These are phyloP conservation scores for Reticulitermes speratus DNA, from an alignment of 1,140 invertebrate species.

Conservation along the genomic window DNA sequence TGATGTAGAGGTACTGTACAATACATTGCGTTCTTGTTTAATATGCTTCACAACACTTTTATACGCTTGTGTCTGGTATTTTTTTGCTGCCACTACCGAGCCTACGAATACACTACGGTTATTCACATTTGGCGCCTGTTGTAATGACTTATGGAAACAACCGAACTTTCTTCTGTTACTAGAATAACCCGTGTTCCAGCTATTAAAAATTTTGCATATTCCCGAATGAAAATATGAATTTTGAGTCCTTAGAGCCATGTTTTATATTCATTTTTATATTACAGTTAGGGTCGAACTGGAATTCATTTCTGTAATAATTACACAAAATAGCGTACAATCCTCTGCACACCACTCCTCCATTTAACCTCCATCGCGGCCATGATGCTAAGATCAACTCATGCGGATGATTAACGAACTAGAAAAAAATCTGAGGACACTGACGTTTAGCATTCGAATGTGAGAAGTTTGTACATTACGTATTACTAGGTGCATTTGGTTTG, in stretches of 20 bases:
- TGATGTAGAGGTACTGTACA: background rate
- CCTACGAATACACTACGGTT: background rate
- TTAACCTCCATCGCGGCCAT: background rate
- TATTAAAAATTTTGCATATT: background rate
- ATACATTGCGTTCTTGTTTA: background rate
- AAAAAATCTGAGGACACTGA: background rate
- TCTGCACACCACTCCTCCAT: background rate
- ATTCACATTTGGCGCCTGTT: background rate
- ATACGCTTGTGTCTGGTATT: background rate
- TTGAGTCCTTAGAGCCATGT: background rate
- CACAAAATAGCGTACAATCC: background rate
- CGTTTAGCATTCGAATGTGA: background rate
- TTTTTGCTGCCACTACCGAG: background rate
- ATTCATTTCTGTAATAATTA: slow-evolving; percentile 1
- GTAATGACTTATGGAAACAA: background rate
- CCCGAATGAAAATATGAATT: background rate
- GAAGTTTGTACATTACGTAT: background rate
- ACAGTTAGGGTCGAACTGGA: background rate
- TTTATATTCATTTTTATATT: background rate
- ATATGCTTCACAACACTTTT: background rate
- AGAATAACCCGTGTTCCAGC: background rate
- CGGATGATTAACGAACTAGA: background rate
- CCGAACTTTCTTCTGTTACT: background rate
- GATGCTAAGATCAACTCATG: background rate
- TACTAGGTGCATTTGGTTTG: background rate